Base-by-base conservation (phyloP, 2,888 invertebrate species). In the Formica aserva region DNA sequence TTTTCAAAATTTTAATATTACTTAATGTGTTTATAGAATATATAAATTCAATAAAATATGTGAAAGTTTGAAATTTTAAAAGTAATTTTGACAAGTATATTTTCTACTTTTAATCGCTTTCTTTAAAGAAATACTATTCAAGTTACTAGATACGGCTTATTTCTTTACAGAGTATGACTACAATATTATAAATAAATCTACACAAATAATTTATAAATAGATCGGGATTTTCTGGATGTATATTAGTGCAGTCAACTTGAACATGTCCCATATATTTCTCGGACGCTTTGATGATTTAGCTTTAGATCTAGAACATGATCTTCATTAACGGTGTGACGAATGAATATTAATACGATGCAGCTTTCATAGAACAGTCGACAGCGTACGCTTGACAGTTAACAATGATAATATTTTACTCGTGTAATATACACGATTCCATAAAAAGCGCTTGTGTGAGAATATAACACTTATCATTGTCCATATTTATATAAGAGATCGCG, bases 261-360 rank as follows among this genome's bases (percentile, higher is more conserved):
- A 62, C 38, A 32, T 86, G 45, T 83, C 87, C 66, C 67, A 69
- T 83, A 13, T 82, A 87, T 87, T 85, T 60, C 85, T 32, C 72
- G 57, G 77, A 87, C 69, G 87, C 89, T 88, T 89, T 88, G 88
- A 88, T 85, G 82, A 87, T 89, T 57, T 83, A 83, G 45, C 75
- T 69, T 71, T 75, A 74, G 65, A 67, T 80, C 78, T 76, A 80
- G 65, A 83, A 57, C 45, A 69, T 87, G 57, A 87, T 89, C 87
- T 86, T 88, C 87, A 89, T 89, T 89, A 91, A 89, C 88, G 69
- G 88, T 82, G 67, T 52, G 86, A 85, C 86, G 86, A 91, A 91
- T 90, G 87, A 87, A 86, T 90, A 89, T 91, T 89, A 91, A 89
- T 91, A 88, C 83, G 80, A 57, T 67, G 69, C 77, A 74, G 71